A percentile compares a stretch with the other conserved stretches of the same genome.
Conservation (phyloP, 1,140 invertebrate species). For the Pristionchus pacificus region DNA sequence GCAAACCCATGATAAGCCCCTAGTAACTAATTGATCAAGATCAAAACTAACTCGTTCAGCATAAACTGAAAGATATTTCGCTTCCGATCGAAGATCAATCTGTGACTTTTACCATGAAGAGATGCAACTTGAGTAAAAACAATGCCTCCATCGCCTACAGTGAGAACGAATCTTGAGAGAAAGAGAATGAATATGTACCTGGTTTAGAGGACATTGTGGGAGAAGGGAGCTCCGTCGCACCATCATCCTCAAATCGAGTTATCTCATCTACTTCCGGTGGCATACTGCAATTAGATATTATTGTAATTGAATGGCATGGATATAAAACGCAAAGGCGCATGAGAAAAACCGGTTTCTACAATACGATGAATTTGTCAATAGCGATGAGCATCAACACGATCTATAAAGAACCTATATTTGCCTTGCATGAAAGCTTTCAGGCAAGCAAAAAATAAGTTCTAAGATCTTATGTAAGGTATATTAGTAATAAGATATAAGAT, state of each 20-base stretch:
- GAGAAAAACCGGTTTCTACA: too few relatives aligned
- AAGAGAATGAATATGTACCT: not conserved
- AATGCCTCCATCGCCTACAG: constrained; percentile 17
- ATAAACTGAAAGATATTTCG: constrained; percentile 37
- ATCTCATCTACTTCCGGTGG: too few relatives aligned
- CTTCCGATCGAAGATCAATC: constrained; percentile 33
- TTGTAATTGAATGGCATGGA: too few relatives aligned
- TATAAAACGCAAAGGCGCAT: too few relatives aligned
- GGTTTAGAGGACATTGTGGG: not conserved
- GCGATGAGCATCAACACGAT: too few relatives aligned
- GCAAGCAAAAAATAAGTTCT: too few relatives aligned
- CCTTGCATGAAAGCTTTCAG: too few relatives aligned
- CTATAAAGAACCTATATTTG: too few relatives aligned
- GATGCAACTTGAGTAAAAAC: constrained; percentile 32
- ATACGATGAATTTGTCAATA: not conserved
- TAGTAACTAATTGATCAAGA: not conserved
- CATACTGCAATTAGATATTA: too few relatives aligned
- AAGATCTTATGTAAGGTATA: too few relatives aligned
- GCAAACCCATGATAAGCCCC: constrained; percentile 7
- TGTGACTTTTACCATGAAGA: constrained; percentile 32
- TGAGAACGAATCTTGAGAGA: not conserved
- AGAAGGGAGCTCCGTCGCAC: not conserved
- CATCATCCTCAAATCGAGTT: not conserved
- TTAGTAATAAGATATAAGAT: too few relatives aligned
- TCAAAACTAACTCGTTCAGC: constrained; percentile 26